Evolutionary conservation across 1,140 invertebrate genomes (phyloP), one percentile per base, ranked within the genome.

Genomic region (Conus betulinus): DNA sequence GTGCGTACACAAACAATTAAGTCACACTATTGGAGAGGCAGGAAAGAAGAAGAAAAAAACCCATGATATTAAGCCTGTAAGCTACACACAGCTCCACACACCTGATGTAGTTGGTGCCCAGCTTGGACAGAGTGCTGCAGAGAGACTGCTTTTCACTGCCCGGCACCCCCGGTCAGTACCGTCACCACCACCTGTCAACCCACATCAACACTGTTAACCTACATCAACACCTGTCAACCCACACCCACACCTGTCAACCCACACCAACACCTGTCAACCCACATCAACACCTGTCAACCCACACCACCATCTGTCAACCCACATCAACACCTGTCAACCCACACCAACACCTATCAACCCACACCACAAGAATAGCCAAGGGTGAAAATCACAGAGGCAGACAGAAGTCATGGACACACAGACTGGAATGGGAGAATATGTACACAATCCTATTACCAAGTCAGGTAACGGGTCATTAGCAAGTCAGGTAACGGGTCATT

Each of bases 71-170:
- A 27, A 8, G n/a, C 17, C 39, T 39, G 39, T 39, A 0, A 1
- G 39, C 39, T 39, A 23, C 57, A 60, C 57, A 60, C 39, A 53
- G 15, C 25, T 10, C 27, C 20, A 85, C 74, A 53, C 89, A 94
- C 93, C 91, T 93, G 23, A 91, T 91, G 87, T 91, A 88, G n/a
- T 94, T 90, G 83, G 91, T 93, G 52, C 91, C 91, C 8, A 93
- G 85, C 1, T 89, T 88, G 25, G 90, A 89, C 7, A 95, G 83
- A 13, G 90, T 89, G 63, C 90, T 90, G 86, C 89, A 90, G 57
- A 95, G 88, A 5, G 91, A 90, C 25, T 93, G 90, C 84, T 94
- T 93, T 76, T 94, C 91, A 85, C 91, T 92, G 57, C 94, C 94
- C 71, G 93, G 92, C 51, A 93, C 85, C 17, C 17, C 94, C 94